Percentiles rank a stretch among this genome's conserved stretches.
These are phyloP conservation scores for Miniopterus natalensis DNA, from an alignment of 2,113 vertebrate species.

Conservation along the genomic window DNA sequence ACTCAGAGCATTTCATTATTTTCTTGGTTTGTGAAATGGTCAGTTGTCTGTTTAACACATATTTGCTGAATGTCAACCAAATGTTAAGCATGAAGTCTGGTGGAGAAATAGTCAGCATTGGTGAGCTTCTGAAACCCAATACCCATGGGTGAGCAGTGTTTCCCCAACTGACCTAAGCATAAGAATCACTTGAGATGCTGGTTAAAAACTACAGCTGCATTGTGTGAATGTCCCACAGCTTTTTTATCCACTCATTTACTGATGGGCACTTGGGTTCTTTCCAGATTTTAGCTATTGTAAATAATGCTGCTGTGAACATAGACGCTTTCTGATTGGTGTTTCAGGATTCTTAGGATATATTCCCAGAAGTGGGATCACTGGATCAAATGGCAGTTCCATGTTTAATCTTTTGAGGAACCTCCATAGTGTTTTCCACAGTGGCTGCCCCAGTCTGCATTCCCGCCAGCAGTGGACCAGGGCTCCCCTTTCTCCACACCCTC, in stretches of 20 bases:
- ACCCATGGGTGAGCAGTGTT: not conserved
- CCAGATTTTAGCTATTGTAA: not conserved
- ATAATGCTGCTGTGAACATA: not conserved
- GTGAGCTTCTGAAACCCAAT: not conserved
- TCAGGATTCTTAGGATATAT: not conserved
- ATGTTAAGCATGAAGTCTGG: not conserved
- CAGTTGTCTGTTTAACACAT: slow-evolving; percentile 2
- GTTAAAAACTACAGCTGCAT: not conserved
- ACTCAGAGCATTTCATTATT: slow-evolving; percentile 48
- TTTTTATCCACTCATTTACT: not conserved
- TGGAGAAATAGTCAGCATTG: not conserved
- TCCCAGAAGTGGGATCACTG: not conserved
- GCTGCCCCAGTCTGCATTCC: not conserved
- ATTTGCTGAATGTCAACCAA: not conserved
- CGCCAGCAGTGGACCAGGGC: not conserved
- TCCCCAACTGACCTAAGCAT: not conserved
- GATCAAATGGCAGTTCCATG: not conserved
- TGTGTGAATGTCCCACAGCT: not conserved
- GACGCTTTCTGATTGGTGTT: not conserved
- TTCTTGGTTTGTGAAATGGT: slow-evolving; percentile 49
- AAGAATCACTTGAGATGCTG: not conserved
- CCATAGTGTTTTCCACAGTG: not conserved
- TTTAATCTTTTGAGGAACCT: not conserved
- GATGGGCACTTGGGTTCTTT: not conserved
- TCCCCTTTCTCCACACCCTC: not conserved